These are phyloP conservation scores for Scarus forsteni DNA, from an alignment of 2,797 vertebrate species.

Conservation along the genomic window DNA sequence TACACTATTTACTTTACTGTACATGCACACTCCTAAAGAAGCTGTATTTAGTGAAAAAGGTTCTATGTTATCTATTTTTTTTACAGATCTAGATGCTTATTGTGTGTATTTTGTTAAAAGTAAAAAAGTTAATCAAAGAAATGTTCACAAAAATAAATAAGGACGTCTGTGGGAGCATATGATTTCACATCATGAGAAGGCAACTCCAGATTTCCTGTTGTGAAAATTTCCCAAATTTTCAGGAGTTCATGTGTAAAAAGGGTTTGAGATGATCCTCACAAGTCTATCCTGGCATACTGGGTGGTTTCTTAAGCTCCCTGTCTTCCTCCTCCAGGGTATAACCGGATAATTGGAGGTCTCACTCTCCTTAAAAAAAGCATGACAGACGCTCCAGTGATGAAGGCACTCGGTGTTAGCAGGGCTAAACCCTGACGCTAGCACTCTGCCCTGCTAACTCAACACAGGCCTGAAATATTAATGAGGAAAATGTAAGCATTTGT, in stretches of 20 bases:
- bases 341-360: constrained; percentile 65
- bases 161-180: too few species aligned
- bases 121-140: too few species aligned
- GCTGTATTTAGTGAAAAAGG: too few species aligned
- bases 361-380: constrained; percentile 39
- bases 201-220: too few species aligned
- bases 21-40: too few species aligned
- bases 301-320: constrained; percentile 33
- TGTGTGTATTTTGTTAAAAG: too few species aligned
- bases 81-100: too few species aligned
- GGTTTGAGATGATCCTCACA: constrained; percentile 29
- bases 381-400: constrained; percentile 58
- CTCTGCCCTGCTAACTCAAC: constrained; percentile 72
- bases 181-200: too few species aligned
- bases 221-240: constrained; percentile 3
- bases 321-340: constrained; percentile 41
- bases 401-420: constrained; percentile 48
- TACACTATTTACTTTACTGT: too few species aligned
- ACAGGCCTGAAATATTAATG: constrained; percentile 78
- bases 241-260: neutral
- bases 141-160: too few species aligned
- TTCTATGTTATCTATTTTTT: too few species aligned
- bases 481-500: constrained; percentile 56
- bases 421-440: constrained; percentile 75
- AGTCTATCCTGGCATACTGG: constrained; percentile 3